These are phyloP conservation scores for Cynodonichthys magdalenae DNA, from an alignment of 2,797 vertebrate genomes.

Conservation along the genomic window DNA sequence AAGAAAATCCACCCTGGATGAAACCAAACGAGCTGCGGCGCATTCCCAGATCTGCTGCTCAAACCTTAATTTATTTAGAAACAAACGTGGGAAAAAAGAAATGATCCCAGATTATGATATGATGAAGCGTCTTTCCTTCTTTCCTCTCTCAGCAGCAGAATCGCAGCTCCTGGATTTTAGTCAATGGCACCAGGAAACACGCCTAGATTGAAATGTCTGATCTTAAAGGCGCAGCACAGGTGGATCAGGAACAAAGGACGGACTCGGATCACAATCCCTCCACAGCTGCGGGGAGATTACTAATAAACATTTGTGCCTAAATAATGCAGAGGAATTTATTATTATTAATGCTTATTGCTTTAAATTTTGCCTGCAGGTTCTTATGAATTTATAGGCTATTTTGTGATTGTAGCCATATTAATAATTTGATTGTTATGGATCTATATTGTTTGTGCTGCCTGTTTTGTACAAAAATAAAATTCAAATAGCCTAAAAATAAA, in stretches of 20 bases:
- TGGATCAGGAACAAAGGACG: slow-evolving; percentile 76
- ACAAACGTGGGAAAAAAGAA: not conserved
- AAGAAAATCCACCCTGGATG: slow-evolving; percentile 30
- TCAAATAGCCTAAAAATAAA: no score
- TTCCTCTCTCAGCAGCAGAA: slow-evolving; percentile 51
- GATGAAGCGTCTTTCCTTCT: slow-evolving; percentile 39
- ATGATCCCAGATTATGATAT: slow-evolving; percentile 14
- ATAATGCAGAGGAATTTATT: no score
- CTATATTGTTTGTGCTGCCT: no score
- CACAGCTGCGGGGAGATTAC: no score
- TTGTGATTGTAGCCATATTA: no score
- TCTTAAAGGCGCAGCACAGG: slow-evolving; percentile 84
- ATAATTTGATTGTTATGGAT: no score
- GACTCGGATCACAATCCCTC: not conserved
- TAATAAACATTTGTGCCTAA: no score
- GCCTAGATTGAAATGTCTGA: slow-evolving; percentile 81
- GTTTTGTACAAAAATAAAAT: no score
- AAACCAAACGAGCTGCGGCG: not conserved
- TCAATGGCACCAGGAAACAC: slow-evolving; percentile 86
- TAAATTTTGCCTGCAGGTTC: no score
- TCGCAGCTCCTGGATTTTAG: slow-evolving; percentile 64
- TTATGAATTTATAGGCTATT: no score
- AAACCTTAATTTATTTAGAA: not conserved
- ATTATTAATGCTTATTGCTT: no score
- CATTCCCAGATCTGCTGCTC: not conserved